Evolutionary conservation across 2,113 vertebrate genomes (phyloP), one percentile per base, ranked within the genome.

Genomic region (Nematolebias whitei): DNA sequence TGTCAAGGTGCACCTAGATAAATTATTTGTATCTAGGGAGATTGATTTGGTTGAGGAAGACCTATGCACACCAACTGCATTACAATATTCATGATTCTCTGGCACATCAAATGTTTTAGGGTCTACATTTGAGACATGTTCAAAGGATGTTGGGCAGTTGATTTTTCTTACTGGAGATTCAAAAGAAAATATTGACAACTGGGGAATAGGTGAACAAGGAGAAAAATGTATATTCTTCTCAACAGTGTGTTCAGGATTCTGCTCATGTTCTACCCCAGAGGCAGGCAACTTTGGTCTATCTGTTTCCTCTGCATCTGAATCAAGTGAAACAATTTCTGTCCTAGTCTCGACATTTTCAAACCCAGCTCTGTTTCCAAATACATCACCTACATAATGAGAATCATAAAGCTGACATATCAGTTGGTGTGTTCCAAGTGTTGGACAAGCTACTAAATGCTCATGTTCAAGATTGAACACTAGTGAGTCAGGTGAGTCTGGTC

Each of bases 331-430:
- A n/a, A 11, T 12, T 16, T 40, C 48, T 14, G 24, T 24, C 15
- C 20, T 23, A 7, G 3, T 39, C 9, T 63, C 43, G 4, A 12
- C 29, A 39, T 22, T 22, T 40, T 57, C 63, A 29, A 22, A 71
- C 23, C 41, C 38, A 65, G 26, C 40, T 49, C 49, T 81, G 2
- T 43, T 63, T 41, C 9, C 70, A 55, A 71, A 77, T 16, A 70
- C 29, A 23, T 84, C 68, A 24, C 76, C 73, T 52, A 82, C 66
- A 74, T 88, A 92, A 29, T 85, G 86, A 16, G 81, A 68, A 56
- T 92, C 90, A 81, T 77, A 50, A 1, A 90, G 40, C 43, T 92
- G 83, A 54, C 75, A 50, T 11, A 90, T 86, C 12, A 79, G 47
- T 47, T 83, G 54, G 23, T 72, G 66, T 67, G 14, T 15, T 68